Conservation (phyloP, 1,140 invertebrate genomes). For the Octopus bimaculoides region DNA sequence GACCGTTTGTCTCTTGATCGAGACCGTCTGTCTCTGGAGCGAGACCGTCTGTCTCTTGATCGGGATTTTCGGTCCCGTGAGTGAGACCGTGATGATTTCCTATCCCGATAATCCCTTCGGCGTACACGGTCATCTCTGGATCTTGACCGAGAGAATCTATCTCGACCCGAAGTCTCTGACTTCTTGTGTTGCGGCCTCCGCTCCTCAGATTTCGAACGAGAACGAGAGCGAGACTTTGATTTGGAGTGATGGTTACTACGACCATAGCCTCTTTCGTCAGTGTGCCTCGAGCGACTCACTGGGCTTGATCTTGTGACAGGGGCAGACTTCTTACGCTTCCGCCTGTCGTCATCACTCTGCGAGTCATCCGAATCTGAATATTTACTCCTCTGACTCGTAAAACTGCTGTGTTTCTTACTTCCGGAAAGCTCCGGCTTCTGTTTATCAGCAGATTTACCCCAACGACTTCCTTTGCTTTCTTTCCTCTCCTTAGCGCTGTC, state of each 20-base stretch:
- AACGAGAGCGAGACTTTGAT: neutral
- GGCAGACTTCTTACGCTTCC: neutral
- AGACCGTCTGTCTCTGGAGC: conserved; percentile 11
- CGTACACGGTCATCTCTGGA: neutral
- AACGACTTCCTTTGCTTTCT: conserved; percentile 3
- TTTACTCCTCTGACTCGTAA: neutral
- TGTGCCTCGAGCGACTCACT: neutral
- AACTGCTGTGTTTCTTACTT: neutral
- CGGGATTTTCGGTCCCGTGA: neutral
- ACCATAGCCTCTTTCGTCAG: neutral
- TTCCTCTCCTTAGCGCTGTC: conserved; percentile 9
- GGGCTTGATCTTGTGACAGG: neutral
- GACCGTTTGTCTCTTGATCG: conserved; percentile 6
- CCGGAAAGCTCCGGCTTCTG: neutral
- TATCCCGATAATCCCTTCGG: no score
- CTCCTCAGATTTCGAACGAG: neutral
- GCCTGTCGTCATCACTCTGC: neutral
- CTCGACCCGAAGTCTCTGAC: neutral
- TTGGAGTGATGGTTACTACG: neutral
- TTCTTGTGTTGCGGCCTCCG: neutral
- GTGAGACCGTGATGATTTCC: neutral
- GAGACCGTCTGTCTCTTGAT: neutral
- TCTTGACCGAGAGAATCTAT: neutral
- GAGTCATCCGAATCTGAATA: neutral
- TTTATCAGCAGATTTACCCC: neutral